These are phyloP conservation scores for Amiota mariae DNA, from an alignment of 2,888 invertebrate genomes.

Conservation along the genomic window DNA sequence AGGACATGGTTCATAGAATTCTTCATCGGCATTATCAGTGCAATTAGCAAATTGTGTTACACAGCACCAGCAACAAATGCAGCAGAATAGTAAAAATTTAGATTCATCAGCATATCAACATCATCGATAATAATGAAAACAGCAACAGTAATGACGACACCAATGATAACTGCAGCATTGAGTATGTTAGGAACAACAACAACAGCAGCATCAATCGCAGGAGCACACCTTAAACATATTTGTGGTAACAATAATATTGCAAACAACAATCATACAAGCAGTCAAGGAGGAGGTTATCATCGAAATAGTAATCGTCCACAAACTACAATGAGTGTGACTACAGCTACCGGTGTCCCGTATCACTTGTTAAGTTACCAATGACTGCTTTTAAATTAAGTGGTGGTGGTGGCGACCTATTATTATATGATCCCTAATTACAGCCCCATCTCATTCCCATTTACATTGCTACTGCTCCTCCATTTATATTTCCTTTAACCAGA, in stretches of 20 bases:
- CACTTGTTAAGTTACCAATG: constrained; percentile 56
- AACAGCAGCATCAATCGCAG: background rate
- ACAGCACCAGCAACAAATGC: constrained; percentile 35
- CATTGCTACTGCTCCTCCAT: too few species aligned
- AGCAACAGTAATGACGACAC: background rate
- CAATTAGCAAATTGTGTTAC: constrained; percentile 21
- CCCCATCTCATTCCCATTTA: too few species aligned
- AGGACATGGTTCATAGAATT: constrained; percentile 79
- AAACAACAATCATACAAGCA: constrained; percentile 6
- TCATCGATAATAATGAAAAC: constrained; percentile 19
- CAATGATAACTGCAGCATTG: constrained; percentile 49
- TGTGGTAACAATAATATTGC: constrained; percentile 8
- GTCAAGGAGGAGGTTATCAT: background rate
- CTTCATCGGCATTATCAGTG: constrained; percentile 35
- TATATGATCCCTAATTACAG: too few species aligned
- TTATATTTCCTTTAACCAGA: too few species aligned
- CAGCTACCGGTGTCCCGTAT: constrained; percentile 55
- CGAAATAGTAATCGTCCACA: constrained; percentile 2
- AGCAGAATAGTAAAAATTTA: background rate
- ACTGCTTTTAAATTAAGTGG: too few species aligned
- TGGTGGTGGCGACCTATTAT: constrained; percentile 37
- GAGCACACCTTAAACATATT: background rate
- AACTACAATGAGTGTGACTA: constrained; percentile 48
- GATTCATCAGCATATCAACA: background rate
- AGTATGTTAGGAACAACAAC: background rate